These are phyloP conservation scores for Muscina levida DNA, from an alignment of 2,888 invertebrate species.

Conservation along the genomic window DNA sequence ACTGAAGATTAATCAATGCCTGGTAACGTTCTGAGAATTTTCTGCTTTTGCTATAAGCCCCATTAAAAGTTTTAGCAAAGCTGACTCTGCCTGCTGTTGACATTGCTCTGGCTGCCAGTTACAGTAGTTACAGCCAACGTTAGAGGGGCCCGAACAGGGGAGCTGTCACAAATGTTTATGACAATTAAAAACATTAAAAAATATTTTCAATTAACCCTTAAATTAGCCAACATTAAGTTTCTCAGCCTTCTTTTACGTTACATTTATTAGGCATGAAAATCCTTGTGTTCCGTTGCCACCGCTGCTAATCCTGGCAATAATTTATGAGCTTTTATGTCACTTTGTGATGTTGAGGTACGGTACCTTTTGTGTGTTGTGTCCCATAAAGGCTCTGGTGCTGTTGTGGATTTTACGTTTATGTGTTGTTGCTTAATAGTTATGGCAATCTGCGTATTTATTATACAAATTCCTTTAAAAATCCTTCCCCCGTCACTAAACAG, in stretches of 20 bases:
- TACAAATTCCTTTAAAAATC: slow-evolving; percentile 1
- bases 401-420: background rate
- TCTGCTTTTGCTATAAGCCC: background rate
- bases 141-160: background rate
- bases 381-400: background rate
- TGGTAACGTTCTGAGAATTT: background rate
- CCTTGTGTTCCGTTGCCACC: slow-evolving; percentile 5
- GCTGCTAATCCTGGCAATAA: slow-evolving; percentile 35
- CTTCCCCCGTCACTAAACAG: background rate
- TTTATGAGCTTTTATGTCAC: slow-evolving; percentile 35
- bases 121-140: too few species aligned
- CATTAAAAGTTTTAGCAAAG: slow-evolving; percentile 17
- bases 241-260: slow-evolving; percentile 6
- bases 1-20: slow-evolving; percentile 17
- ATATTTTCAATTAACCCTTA: slow-evolving; percentile 48
- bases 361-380: background rate
- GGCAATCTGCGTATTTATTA: slow-evolving; percentile 6
- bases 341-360: slow-evolving; percentile 9
- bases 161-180: slow-evolving; percentile 54
- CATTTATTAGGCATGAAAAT: slow-evolving; percentile 25
- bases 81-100: background rate
- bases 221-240: slow-evolving; percentile 44
- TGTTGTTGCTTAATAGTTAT: slow-evolving; percentile 8
- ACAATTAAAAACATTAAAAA: slow-evolving; percentile 49
- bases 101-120: too few species aligned